These are phyloP conservation scores for Drosophila trichaetosa DNA, from an alignment of 2,888 invertebrate species.

Conservation along the genomic window DNA sequence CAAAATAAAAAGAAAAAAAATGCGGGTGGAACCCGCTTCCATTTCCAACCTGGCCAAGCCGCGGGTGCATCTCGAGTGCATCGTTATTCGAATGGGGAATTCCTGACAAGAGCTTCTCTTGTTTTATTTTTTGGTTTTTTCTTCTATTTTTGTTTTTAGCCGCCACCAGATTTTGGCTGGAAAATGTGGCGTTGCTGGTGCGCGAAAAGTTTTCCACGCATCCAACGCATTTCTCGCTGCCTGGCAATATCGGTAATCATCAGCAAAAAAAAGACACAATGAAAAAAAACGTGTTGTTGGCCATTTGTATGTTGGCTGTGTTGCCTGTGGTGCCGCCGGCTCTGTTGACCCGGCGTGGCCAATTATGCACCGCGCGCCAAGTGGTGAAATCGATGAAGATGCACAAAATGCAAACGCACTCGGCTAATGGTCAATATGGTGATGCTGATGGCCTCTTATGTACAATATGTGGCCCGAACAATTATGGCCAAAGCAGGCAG, in stretches of 20 bases:
- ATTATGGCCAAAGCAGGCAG: constrained; percentile 66
- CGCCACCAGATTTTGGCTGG: constrained; percentile 59
- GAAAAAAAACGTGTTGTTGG: constrained; percentile 61
- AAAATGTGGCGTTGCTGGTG: constrained; percentile 48
- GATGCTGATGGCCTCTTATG: constrained; percentile 65
- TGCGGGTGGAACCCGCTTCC: constrained; percentile 51
- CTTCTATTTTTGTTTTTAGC: constrained; percentile 26
- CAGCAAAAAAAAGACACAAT: constrained; percentile 29
- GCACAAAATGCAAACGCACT: constrained; percentile 80
- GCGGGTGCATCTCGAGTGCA: constrained; percentile 49
- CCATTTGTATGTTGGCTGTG: constrained; percentile 28
- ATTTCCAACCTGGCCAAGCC: constrained; percentile 23
- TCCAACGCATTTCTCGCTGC: constrained; percentile 75
- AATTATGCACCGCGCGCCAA: constrained; percentile 78
- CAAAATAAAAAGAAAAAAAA: background rate
- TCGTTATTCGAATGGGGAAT: constrained; percentile 50
- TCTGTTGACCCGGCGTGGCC: constrained; percentile 72
- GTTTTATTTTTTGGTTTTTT: background rate
- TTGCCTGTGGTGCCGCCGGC: constrained; percentile 42
- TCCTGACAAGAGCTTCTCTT: constrained; percentile 29
- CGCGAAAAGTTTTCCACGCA: constrained; percentile 72
- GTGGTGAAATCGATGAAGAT: constrained; percentile 81
- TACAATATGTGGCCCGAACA: constrained; percentile 75
- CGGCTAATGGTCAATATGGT: constrained; percentile 80
- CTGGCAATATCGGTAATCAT: constrained; percentile 77